phyloP scores from a whole-genome alignment of 2,888 invertebrate genomes.

The Acanthosepion pharaonis region DNA sequence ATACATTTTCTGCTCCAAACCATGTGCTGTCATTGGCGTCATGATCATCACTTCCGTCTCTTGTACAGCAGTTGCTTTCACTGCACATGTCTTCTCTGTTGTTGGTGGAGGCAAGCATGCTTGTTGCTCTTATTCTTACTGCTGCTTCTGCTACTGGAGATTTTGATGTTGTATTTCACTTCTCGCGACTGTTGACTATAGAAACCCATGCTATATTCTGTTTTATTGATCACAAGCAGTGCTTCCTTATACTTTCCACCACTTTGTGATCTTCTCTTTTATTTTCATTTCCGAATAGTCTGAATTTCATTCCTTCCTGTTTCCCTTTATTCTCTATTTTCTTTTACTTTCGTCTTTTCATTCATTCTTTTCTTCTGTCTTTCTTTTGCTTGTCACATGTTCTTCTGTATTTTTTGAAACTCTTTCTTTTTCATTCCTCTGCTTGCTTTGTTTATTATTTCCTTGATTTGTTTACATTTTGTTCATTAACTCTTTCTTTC shows the following conservation, averaged over 20 bases:
- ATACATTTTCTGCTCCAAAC: neutral
- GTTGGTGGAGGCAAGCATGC: neutral
- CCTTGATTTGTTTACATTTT: too few species aligned
- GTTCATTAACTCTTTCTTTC: too few species aligned
- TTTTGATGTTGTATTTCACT: neutral
- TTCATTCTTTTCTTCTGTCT: too few species aligned
- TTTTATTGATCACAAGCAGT: neutral
- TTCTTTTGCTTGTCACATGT: too few species aligned
- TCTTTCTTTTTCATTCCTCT: too few species aligned
- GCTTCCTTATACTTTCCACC: neutral
- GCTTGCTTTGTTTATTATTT: too few species aligned
- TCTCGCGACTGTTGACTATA: neutral
- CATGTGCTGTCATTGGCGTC: constrained; percentile 2
- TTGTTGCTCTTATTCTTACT: neutral
- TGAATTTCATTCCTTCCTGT: neutral
- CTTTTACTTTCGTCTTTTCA: too few species aligned
- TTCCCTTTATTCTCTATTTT: neutral
- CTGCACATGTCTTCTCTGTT: neutral
- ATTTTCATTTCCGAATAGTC: too few species aligned
- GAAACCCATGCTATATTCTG: neutral
- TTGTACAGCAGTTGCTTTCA: neutral
- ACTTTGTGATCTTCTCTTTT: too few species aligned
- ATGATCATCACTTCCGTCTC: neutral
- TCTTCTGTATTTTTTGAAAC: too few species aligned
- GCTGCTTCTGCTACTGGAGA: neutral